Conservation (phyloP, 1,140 invertebrate species). For the Delia radicum region DNA sequence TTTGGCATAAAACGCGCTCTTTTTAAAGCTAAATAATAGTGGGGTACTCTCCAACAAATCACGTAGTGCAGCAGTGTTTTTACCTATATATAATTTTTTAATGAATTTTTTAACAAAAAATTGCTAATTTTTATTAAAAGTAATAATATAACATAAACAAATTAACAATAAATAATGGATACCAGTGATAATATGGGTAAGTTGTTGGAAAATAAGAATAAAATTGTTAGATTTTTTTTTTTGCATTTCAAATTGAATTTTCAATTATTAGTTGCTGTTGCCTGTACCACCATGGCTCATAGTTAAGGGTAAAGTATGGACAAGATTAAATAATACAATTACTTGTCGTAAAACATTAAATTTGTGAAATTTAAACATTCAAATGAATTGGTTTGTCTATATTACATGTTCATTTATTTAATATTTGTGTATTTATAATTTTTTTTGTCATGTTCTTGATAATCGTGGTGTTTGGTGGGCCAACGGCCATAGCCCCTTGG, state of each 20-base stretch:
- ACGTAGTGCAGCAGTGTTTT: conserved; percentile 1
- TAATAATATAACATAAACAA: background rate
- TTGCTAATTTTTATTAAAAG: background rate
- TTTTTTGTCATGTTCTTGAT: background rate
- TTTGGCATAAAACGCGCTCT: background rate
- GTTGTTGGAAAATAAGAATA: background rate
- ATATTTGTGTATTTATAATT: background rate
- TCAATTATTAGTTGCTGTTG: conserved; percentile 17
- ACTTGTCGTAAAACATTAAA: too few relatives aligned
- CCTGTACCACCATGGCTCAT: conserved; percentile 3
- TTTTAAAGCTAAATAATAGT: background rate
- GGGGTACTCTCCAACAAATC: background rate
- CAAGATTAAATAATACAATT: too few relatives aligned
- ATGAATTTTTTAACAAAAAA: background rate
- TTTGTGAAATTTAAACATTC: too few relatives aligned
- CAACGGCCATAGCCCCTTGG: background rate
- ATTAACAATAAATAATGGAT: background rate
- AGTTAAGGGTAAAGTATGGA: too few relatives aligned
- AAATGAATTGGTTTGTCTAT: too few relatives aligned
- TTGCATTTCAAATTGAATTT: conserved; percentile 23
- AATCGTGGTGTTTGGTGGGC: background rate
- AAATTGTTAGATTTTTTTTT: background rate
- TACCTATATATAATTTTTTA: background rate
- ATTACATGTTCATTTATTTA: too few relatives aligned
- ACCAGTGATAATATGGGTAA: conserved; percentile 13